Conservation (phyloP, 2,113 vertebrate species). For the Philantomba maxwellii region DNA sequence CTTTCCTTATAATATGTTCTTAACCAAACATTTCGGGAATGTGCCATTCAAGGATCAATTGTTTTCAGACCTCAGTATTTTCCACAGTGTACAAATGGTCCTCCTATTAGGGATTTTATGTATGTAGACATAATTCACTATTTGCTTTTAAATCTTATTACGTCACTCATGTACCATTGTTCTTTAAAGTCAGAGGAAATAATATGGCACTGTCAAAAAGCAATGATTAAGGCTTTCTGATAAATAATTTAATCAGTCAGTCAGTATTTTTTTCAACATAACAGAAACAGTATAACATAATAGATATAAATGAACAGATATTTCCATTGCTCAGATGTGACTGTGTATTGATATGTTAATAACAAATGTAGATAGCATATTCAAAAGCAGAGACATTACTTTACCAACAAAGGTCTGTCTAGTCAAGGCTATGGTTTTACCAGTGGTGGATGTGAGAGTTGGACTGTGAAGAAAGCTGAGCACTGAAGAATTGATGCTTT, state of each 20-base stretch:
- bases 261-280: not conserved
- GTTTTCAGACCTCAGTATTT: not conserved
- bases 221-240: slow-evolving; percentile 12
- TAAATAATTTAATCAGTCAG: not conserved
- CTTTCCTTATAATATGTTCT: slow-evolving; percentile 17
- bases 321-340: slow-evolving; percentile 3
- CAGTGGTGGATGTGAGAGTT: too few species aligned
- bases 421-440: too few species aligned
- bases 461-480: too few species aligned
- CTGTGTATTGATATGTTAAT: not conserved
- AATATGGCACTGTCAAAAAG: slow-evolving; percentile 39
- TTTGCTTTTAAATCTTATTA: slow-evolving; percentile 55
- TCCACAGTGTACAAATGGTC: not conserved
- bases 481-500: too few species aligned
- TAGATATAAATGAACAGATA: not conserved
- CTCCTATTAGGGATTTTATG: not conserved
- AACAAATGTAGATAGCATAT: not conserved
- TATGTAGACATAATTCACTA: not conserved
- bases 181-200: slow-evolving; percentile 54
- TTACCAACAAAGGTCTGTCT: too few species aligned
- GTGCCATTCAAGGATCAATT: not conserved
- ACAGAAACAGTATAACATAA: not conserved
- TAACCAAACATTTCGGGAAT: not conserved
- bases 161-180: slow-evolving; percentile 20
- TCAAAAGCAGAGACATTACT: too few species aligned